Percentiles rank a stretch among this genome's conserved stretches.
Evolutionary conservation across 2,113 vertebrate genomes (phyloP).

Genomic region (Platichthys stellatus): DNA sequence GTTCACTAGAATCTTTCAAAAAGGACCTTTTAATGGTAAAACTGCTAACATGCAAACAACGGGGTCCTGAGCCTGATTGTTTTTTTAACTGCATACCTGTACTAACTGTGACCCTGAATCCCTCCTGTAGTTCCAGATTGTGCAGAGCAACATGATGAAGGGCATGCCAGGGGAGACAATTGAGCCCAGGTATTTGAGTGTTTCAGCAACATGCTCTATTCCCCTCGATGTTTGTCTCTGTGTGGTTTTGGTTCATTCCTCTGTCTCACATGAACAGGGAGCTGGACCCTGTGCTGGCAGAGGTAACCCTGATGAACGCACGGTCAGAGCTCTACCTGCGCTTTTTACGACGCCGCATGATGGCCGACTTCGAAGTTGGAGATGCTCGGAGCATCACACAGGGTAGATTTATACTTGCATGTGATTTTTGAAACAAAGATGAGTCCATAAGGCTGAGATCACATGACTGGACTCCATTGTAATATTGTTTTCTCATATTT

Average conservation of each 20-base stretch:
- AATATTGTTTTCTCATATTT: background rate
- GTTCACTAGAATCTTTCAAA: no score
- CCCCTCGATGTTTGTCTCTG: background rate
- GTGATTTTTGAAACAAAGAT: background rate
- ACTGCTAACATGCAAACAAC: background rate
- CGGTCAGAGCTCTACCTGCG: conserved; percentile 95
- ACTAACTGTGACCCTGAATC: conserved; percentile 2
- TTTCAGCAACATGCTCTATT: background rate
- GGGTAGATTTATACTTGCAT: conserved; percentile 78
- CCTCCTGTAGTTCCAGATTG: conserved; percentile 90
- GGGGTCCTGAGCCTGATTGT: no score
- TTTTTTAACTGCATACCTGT: no score
- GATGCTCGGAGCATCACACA: conserved; percentile 91
- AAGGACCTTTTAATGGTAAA: background rate
- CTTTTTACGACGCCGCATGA: conserved; percentile 91
- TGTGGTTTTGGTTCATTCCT: conserved; percentile 3
- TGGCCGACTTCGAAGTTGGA: conserved; percentile 93
- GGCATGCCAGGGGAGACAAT: conserved; percentile 88
- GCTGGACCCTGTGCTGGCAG: conserved; percentile 91
- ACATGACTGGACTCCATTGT: background rate
- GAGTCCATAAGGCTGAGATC: background rate
- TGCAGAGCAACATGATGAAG: conserved; percentile 95
- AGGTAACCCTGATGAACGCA: conserved; percentile 98
- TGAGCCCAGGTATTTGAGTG: conserved; percentile 87
- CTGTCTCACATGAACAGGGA: conserved; percentile 81